These are phyloP conservation scores for Drosophila barbarae DNA, from an alignment of 2,888 invertebrate species.

Conservation along the genomic window DNA sequence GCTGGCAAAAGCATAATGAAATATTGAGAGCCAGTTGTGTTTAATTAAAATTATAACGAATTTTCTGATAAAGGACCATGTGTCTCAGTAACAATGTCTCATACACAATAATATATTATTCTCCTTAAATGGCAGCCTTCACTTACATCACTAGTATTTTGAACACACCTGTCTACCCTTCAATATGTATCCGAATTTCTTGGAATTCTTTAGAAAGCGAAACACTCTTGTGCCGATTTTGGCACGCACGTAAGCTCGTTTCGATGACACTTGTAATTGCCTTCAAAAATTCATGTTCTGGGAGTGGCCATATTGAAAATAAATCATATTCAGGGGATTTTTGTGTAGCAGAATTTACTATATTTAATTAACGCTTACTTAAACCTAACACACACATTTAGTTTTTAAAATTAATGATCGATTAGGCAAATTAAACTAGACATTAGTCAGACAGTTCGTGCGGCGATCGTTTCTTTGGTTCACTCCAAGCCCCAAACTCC, in stretches of 20 bases:
- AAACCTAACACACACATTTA: conserved; percentile 74
- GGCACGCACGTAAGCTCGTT: conserved; percentile 66
- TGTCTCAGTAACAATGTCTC: neutral
- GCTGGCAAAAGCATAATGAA: neutral
- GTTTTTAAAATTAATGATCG: conserved; percentile 50
- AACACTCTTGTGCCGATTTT: conserved; percentile 51
- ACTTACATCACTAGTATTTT: neutral
- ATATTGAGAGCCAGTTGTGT: neutral
- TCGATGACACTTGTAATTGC: conserved; percentile 53
- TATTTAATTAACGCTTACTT: conserved; percentile 70
- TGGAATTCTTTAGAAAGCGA: conserved; percentile 57
- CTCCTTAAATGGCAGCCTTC: neutral
- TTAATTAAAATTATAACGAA: neutral
- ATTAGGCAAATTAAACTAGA: conserved; percentile 60
- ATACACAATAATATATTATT: neutral
- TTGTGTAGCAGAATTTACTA: conserved; percentile 58
- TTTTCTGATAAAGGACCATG: neutral
- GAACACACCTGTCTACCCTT: neutral
- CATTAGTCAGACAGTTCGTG: conserved; percentile 65
- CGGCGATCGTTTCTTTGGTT: conserved; percentile 70
- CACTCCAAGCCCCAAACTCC: conserved; percentile 20
- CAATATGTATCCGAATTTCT: neutral
- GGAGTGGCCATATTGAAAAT: conserved; percentile 6
- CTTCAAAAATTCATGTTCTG: conserved; percentile 56
- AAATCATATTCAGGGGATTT: neutral